phyloP scores from a whole-genome alignment of 2,888 invertebrate genomes.

The Platerodrilus igneus region DNA sequence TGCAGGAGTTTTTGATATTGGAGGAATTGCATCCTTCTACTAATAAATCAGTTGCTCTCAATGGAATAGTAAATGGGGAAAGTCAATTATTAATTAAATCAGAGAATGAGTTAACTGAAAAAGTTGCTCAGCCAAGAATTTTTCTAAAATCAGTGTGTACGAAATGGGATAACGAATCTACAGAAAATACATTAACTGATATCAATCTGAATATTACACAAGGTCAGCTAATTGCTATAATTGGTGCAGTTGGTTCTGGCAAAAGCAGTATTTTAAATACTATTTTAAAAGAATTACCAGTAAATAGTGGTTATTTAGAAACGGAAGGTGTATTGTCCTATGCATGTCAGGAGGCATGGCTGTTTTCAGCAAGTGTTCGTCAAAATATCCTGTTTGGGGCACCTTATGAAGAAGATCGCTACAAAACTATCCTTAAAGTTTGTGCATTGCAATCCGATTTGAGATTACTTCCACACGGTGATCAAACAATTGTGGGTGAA shows the following conservation, averaged over 20 bases:
- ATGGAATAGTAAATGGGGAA: no score
- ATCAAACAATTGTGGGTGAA: conserved; percentile 75
- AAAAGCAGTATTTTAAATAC: conserved; percentile 54
- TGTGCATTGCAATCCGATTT: conserved; percentile 68
- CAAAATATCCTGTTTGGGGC: conserved; percentile 78
- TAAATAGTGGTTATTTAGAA: conserved; percentile 45
- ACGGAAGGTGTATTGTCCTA: conserved; percentile 55
- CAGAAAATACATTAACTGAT: conserved; percentile 11
- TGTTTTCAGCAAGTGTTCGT: conserved; percentile 56
- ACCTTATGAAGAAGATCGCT: conserved; percentile 55
- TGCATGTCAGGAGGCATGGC: conserved; percentile 63
- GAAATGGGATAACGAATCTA: conserved; percentile 54
- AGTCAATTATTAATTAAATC: no score
- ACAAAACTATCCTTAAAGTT: conserved; percentile 58
- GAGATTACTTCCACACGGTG: conserved; percentile 68
- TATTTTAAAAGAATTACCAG: conserved; percentile 48
- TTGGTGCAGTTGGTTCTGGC: conserved; percentile 68
- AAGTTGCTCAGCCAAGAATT: conserved; percentile 51
- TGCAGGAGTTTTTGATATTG: conserved; percentile 56
- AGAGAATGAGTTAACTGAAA: neutral
- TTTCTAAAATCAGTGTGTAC: conserved; percentile 60
- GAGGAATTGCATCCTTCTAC: conserved; percentile 51
- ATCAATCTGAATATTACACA: conserved; percentile 45
- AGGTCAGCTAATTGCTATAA: conserved; percentile 52
- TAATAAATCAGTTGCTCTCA: no score